phyloP scores from a whole-genome alignment of 2,888 invertebrate species.

The Syrista parreyssii region DNA sequence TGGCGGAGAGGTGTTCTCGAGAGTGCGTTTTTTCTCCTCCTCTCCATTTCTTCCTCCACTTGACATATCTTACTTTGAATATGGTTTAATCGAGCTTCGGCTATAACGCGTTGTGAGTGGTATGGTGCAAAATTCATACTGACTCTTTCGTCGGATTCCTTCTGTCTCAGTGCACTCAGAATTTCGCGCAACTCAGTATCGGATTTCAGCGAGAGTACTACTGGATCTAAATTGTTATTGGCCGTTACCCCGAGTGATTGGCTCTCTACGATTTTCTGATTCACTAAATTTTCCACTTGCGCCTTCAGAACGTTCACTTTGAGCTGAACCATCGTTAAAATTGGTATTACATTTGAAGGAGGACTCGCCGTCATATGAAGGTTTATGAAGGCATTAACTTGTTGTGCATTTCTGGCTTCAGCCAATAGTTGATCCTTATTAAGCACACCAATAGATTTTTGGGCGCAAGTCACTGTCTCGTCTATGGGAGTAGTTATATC shows the following conservation, averaged over 20 bases:
- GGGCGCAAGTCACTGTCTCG: slow-evolving; percentile 52
- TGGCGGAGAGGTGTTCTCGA: slow-evolving; percentile 18
- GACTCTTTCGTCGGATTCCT: slow-evolving; percentile 55
- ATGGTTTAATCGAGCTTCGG: slow-evolving; percentile 48
- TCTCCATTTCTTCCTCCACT: slow-evolving; percentile 52
- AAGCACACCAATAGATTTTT: slow-evolving; percentile 39
- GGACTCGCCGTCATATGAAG: slow-evolving; percentile 54
- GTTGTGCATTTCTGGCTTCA: slow-evolving; percentile 51
- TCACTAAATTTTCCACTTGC: slow-evolving; percentile 49
- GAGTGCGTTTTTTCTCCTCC: slow-evolving; percentile 32
- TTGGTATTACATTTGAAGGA: slow-evolving; percentile 49
- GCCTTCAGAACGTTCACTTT: slow-evolving; percentile 57
- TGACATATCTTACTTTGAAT: slow-evolving; percentile 55
- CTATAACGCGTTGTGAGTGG: slow-evolving; percentile 49
- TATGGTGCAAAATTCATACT: slow-evolving; percentile 55
- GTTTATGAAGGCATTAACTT: slow-evolving; percentile 55
- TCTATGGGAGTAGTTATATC: slow-evolving; percentile 50
- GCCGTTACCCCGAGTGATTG: slow-evolving; percentile 44
- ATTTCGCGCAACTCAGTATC: slow-evolving; percentile 56
- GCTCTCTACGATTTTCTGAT: slow-evolving; percentile 46
- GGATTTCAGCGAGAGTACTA: slow-evolving; percentile 45
- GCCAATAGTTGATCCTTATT: slow-evolving; percentile 53
- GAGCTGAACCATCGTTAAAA: slow-evolving; percentile 55
- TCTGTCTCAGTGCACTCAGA: slow-evolving; percentile 45
- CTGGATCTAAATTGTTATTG: slow-evolving; percentile 40